Conservation (phyloP, 2,888 invertebrate genomes). For the Protonemura montana region DNA sequence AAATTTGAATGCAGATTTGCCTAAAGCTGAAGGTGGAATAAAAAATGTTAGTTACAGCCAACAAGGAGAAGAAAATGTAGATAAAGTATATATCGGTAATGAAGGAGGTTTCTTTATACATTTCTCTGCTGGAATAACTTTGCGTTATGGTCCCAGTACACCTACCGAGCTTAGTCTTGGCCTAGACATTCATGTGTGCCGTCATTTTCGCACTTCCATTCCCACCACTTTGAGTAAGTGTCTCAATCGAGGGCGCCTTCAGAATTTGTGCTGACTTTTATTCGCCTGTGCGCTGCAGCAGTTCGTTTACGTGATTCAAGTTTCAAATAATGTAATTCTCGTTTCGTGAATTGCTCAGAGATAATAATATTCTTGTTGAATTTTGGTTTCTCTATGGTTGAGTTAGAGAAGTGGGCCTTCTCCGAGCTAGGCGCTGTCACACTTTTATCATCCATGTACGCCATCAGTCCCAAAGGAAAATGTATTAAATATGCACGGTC, state of each 20-base stretch:
- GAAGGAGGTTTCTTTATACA: not conserved
- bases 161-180: too few relatives aligned
- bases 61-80: not conserved
- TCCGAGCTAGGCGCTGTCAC: constrained; percentile 8
- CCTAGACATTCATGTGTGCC: too few relatives aligned
- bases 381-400: constrained; percentile 36
- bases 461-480: constrained; percentile 40
- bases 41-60: not conserved
- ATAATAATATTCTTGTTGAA: constrained; percentile 35
- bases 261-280: constrained; percentile 21
- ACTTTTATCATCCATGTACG: constrained; percentile 29
- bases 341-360: constrained; percentile 29
- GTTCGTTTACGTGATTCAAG: constrained; percentile 30
- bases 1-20: not conserved
- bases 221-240: not conserved
- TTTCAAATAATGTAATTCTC: constrained; percentile 29
- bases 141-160: not conserved
- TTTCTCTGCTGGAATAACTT: not conserved
- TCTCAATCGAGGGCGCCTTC: not conserved
- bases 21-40: not conserved
- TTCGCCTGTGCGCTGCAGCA: constrained; percentile 9
- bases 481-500: constrained; percentile 39
- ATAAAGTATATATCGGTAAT: not conserved
- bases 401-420: constrained; percentile 17
- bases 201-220: not conserved